These are phyloP conservation scores for Sebastes dallii DNA, from an alignment of 2,797 vertebrate genomes.

Conservation along the genomic window DNA sequence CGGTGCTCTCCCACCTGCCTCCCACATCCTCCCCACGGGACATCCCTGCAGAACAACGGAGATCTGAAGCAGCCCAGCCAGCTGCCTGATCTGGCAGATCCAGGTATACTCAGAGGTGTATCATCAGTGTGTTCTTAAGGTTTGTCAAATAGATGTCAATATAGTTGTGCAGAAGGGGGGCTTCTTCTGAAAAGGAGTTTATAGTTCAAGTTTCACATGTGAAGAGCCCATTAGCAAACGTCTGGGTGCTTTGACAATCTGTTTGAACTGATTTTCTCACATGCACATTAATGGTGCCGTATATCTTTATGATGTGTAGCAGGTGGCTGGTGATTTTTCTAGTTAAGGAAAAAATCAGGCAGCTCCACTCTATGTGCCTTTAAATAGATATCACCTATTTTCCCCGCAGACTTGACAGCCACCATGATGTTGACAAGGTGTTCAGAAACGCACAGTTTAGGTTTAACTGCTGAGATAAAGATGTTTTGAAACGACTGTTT, in stretches of 20 bases:
- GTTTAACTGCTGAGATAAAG: slow-evolving; percentile 27
- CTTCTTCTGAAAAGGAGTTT: slow-evolving; percentile 8
- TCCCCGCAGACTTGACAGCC: slow-evolving; percentile 44
- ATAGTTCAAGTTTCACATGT: slow-evolving; percentile 22
- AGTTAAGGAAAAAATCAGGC: slow-evolving; percentile 41
- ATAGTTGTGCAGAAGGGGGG: background rate
- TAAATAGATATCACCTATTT: slow-evolving; percentile 65
- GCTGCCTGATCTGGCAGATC: slow-evolving; percentile 31
- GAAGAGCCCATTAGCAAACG: slow-evolving; percentile 45
- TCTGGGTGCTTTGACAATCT: slow-evolving; percentile 56
- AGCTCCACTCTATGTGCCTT: slow-evolving; percentile 45
- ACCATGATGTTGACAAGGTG: slow-evolving; percentile 49
- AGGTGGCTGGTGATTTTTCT: slow-evolving; percentile 56
- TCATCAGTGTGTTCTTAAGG: background rate
- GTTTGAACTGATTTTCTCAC: slow-evolving; percentile 48
- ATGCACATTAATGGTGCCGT: slow-evolving; percentile 37
- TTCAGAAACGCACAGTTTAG: slow-evolving; percentile 38
- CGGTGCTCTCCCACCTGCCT: slow-evolving; percentile 58
- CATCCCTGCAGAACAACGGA: slow-evolving; percentile 48
- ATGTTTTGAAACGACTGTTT: slow-evolving; percentile 7
- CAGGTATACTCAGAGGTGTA: slow-evolving; percentile 56
- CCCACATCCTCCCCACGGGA: slow-evolving; percentile 62
- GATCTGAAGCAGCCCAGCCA: slow-evolving; percentile 48
- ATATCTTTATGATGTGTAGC: slow-evolving; percentile 49
- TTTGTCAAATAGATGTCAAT: slow-evolving; percentile 18